Percentiles rank a stretch among this genome's conserved stretches.
phyloP scores from a whole-genome alignment of 1,140 invertebrate species.

The Pinna nobilis region DNA sequence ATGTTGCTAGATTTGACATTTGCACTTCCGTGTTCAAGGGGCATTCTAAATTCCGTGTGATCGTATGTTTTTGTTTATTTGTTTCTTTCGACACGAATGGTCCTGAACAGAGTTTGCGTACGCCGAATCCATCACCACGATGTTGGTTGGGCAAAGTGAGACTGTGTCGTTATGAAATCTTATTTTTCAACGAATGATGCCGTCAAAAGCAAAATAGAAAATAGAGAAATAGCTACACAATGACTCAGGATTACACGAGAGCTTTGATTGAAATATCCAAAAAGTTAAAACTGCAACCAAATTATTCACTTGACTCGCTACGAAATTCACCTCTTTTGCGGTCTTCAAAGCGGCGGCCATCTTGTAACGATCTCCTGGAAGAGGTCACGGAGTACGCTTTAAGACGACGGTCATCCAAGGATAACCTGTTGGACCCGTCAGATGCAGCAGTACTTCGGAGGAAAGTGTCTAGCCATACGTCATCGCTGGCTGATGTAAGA shows the following conservation, averaged over 20 bases:
- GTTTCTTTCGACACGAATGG: no score
- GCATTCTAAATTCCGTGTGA: no score
- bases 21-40: no score
- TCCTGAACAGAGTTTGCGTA: no score
- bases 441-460: neutral
- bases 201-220: no score
- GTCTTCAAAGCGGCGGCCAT: neutral
- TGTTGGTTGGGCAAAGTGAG: no score
- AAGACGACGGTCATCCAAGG: neutral
- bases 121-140: no score
- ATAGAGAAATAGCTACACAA: neutral
- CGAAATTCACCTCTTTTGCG: neutral
- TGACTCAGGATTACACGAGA: slow-evolving; percentile 15
- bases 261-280: slow-evolving; percentile 18
- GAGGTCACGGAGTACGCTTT: slow-evolving; percentile 17
- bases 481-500: slow-evolving; percentile 1
- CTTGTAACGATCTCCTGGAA: slow-evolving; percentile 1
- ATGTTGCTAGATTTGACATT: no score
- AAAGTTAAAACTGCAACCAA: slow-evolving; percentile 21
- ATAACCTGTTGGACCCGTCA: neutral
- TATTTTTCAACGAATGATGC: no score
- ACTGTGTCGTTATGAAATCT: no score
- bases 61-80: no score
- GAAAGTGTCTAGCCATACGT: slow-evolving; percentile 1
- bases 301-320: neutral